Percentiles rank a stretch among this genome's conserved stretches.
phyloP scores from a whole-genome alignment of 2,888 invertebrate genomes.

The Trachelus troglodyta region DNA sequence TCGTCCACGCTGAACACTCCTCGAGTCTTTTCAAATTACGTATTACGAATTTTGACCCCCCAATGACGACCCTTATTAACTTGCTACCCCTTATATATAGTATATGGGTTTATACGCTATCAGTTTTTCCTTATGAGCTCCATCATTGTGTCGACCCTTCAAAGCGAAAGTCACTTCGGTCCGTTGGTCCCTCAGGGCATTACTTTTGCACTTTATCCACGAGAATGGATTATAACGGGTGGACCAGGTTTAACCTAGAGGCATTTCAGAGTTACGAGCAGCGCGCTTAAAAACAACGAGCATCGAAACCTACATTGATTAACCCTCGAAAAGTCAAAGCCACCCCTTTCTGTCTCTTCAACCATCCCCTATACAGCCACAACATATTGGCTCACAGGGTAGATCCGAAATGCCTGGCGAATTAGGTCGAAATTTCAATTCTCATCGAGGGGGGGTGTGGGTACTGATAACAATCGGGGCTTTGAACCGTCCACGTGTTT shows the following conservation, averaged over 20 bases:
- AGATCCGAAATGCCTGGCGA: background rate
- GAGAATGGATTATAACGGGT: background rate
- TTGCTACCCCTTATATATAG: too few species aligned
- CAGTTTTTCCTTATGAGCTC: background rate
- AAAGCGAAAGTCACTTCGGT: background rate
- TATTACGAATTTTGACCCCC: too few species aligned
- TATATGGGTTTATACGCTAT: background rate
- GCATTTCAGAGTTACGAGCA: background rate
- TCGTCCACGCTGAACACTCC: too few species aligned
- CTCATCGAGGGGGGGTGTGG: background rate
- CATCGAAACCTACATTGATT: background rate
- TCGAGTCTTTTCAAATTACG: too few species aligned
- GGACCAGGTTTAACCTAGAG: background rate
- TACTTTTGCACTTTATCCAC: background rate
- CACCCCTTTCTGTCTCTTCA: background rate
- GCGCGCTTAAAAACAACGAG: background rate
- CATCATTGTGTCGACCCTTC: background rate
- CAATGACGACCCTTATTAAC: too few species aligned
- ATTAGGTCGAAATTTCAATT: background rate
- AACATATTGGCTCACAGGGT: background rate
- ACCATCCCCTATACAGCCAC: background rate
- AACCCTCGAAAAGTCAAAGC: background rate
- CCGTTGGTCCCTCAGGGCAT: background rate
- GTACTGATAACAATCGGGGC: background rate
- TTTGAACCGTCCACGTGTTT: background rate